Evolutionary conservation across 2,888 invertebrate species (phyloP), one percentile per base, ranked within the genome.

Genomic region (Caenorhabditis sp.): DNA sequence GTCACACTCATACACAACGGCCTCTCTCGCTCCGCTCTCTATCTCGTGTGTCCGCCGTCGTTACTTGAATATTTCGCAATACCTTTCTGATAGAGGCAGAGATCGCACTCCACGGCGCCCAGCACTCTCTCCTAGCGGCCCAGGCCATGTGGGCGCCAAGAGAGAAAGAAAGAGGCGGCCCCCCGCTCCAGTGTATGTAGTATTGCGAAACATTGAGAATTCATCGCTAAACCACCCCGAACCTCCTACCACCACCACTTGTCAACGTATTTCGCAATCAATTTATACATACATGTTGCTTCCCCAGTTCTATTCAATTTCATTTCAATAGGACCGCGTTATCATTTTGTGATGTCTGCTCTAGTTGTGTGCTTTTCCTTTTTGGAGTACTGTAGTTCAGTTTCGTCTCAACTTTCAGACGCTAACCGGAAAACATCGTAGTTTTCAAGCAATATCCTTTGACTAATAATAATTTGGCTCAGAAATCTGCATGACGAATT

Each of bases 1-100:
- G 56, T 66, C 48, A 56, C 56, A 22, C 26, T 45, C 45, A 17
- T 13, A 9, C 37, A 26, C 52, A 13, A 37, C 26, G 8, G 9
- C 11, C 15, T 37, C 15, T 27, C 27, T 68, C 56, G 46, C 27
- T 48, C 24, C 35, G 15, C 17, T 37, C 39, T 35, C 35, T 66
- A 56, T 55, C 41, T 26, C 39, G 56, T 22, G 66, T 27, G 46
- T 46, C 37, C 22, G 13, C 26, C 7, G 32, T 8, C n/a, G n/a
- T n/a, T n/a, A n/a, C n/a, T n/a, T n/a, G 32, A 27, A 52, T 52
- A 52, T 70, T 70, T 70, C 70, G 70, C 70, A 70, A 70, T 59
- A 70, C 68, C 68, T 68, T n/a, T 48, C 58, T 58, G 66, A 68
- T 50, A n/a, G n/a, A n/a, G n/a, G n/a, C n/a, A n/a, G n/a, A n/a